A percentile compares a stretch with the other conserved stretches of the same genome.
These are phyloP conservation scores for Agrotis segetum DNA, from an alignment of 2,888 invertebrate species.

Conservation along the genomic window DNA sequence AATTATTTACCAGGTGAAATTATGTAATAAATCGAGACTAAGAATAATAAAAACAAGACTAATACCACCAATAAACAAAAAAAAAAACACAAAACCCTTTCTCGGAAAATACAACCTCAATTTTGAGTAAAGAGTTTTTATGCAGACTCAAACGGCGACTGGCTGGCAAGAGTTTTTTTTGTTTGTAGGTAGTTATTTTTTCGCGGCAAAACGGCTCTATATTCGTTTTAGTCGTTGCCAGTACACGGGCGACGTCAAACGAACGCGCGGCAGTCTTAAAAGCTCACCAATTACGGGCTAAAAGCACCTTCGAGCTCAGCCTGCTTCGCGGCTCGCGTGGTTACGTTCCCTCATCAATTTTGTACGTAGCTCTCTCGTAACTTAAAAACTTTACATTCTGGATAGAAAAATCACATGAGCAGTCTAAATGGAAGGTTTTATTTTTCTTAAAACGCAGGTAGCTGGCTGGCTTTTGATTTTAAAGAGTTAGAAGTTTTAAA, in stretches of 20 bases:
- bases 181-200: conserved; percentile 67
- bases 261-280: conserved; percentile 90
- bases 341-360: conserved; percentile 89
- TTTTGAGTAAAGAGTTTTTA: conserved; percentile 61
- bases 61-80: neutral
- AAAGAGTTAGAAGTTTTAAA: neutral
- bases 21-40: neutral
- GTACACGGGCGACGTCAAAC: conserved; percentile 84
- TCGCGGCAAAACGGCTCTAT: conserved; percentile 66
- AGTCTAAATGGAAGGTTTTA: conserved; percentile 50
- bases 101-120: conserved; percentile 35
- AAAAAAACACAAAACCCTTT: conserved; percentile 1
- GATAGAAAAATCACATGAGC: conserved; percentile 63
- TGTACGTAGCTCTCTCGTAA: conserved; percentile 86
- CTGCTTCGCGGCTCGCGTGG: conserved; percentile 82
- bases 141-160: conserved; percentile 64
- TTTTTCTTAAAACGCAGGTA: conserved; percentile 27
- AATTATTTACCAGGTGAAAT: no score
- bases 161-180: conserved; percentile 60
- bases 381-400: conserved; percentile 78
- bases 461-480: neutral
- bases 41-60: neutral
- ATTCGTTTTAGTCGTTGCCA: conserved; percentile 74
- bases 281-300: conserved; percentile 91
- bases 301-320: conserved; percentile 89